A percentile compares a stretch with the other conserved stretches of the same genome.
phyloP scores from a whole-genome alignment of 2,888 invertebrate genomes.

The Elmis aenea region DNA sequence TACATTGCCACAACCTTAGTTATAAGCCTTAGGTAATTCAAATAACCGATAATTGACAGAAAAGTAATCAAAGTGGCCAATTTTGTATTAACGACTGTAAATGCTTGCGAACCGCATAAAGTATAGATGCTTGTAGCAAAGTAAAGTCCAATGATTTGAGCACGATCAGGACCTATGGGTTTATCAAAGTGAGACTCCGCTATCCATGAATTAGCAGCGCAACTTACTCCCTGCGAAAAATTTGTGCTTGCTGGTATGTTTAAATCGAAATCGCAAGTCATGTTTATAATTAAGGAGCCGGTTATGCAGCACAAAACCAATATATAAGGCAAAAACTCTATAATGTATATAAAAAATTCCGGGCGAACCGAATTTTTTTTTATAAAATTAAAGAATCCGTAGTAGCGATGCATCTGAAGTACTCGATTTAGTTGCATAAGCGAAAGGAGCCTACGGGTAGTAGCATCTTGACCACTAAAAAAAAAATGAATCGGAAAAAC shows the following conservation, averaged over 20 bases:
- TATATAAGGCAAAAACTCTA: conserved; percentile 8
- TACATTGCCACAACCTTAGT: not conserved
- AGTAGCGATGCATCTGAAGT: conserved; percentile 18
- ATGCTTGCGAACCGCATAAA: not conserved
- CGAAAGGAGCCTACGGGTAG: not conserved
- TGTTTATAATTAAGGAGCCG: conserved; percentile 6
- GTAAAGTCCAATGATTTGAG: conserved; percentile 5
- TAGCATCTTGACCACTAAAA: not conserved
- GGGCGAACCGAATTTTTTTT: not conserved
- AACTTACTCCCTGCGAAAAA: conserved; percentile 4
- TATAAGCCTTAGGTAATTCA: not conserved
- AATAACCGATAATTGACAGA: conserved; percentile 1
- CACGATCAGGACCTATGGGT: conserved; percentile 1
- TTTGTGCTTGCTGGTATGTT: not conserved
- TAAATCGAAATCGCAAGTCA: conserved; percentile 10
- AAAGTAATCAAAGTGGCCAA: not conserved
- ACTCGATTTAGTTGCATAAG: conserved; percentile 7
- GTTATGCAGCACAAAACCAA: conserved; percentile 6
- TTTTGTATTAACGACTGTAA: not conserved
- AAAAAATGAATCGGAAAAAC: conserved; percentile 14
- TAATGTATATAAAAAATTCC: not conserved
- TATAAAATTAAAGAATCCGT: conserved; percentile 8
- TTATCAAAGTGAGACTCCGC: not conserved
- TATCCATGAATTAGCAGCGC: conserved; percentile 2
- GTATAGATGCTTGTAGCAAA: conserved; percentile 2